Conservation (phyloP, 2,113 vertebrate species). For the Callocephalon fimbriatum region DNA sequence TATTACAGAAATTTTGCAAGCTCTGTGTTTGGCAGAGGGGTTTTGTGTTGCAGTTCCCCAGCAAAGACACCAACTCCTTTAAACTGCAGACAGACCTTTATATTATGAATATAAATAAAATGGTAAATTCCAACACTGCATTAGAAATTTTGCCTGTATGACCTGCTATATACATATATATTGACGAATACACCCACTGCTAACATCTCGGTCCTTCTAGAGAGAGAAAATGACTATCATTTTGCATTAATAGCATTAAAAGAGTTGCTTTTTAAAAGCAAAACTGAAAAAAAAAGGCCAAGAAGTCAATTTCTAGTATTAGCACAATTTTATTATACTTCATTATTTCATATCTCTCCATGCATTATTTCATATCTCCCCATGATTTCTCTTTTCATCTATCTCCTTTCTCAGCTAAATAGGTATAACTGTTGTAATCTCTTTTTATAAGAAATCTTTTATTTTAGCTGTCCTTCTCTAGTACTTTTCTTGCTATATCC, state of each 20-base stretch:
- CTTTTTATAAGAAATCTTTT: not conserved
- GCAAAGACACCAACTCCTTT: not conserved
- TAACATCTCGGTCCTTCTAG: not conserved
- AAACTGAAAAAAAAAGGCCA: not conserved
- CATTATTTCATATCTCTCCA: not conserved
- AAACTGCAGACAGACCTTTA: not conserved
- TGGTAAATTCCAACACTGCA: not conserved
- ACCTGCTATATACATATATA: not conserved
- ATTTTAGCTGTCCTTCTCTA: not conserved
- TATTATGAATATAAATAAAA: not conserved
- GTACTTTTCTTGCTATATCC: not conserved
- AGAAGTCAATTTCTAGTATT: not conserved
- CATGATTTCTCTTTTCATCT: not conserved
- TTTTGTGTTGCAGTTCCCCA: not conserved
- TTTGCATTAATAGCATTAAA: not conserved
- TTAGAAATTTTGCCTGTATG: not conserved
- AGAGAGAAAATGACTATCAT: not conserved
- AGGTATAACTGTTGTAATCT: not conserved
- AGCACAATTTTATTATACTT: not conserved
- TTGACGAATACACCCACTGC: not conserved
- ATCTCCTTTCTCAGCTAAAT: not conserved
- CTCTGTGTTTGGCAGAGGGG: not conserved
- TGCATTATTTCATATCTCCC: not conserved
- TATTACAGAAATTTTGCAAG: not conserved
- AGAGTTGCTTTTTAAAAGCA: not conserved